Base-by-base conservation (phyloP, 1,140 invertebrate species). In the Ylistrum balloti region DNA sequence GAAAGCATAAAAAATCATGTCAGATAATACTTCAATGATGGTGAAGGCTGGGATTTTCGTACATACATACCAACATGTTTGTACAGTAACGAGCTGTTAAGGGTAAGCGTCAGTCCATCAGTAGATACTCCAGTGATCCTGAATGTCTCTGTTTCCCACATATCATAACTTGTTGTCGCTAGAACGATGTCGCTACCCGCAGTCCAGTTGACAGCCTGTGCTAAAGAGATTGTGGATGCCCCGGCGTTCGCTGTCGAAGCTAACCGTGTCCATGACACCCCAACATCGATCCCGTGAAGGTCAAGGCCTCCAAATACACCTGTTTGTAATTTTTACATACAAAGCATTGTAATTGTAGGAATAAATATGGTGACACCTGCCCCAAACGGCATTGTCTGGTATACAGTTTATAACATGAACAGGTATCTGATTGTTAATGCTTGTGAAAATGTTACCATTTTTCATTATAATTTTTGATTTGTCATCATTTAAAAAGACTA, bases 251-350 rank as follows among this genome's bases (percentile, higher is more conserved):
- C 95, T 33, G 95, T 95, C 15, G 86, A 28, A 11, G 91, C 91
- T 0, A 96, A 91, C n/a, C 89, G 88, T 20, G 96, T 96, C 95
- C 95, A 96, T 5, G 91, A 92, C 0, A 93, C 48, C 33, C 90
- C 92, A 0, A 91, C 88, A 85, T 93, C 91, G 85, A 92, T 93
- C 17, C 96, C 96, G 91, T 96, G 95, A 28, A 96, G 88, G 87
- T 96, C 95, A 33, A 96, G 91, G 20, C 94, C 94, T 34, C 96
- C 96, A 92, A 95, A 96, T 15, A 95, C 95, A 92, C 87, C 95
- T 96, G n/a, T n/a, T n/a, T n/a, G n/a, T n/a, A n/a, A n/a, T n/a
- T n/a, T n/a, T n/a, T n/a, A n/a, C n/a, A n/a, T n/a, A n/a, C n/a
- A n/a, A n/a, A n/a, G n/a, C n/a, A n/a, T n/a, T n/a, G n/a, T n/a